Base-by-base conservation (phyloP, 2,797 vertebrate genomes). In the Pangasius krempfi region DNA sequence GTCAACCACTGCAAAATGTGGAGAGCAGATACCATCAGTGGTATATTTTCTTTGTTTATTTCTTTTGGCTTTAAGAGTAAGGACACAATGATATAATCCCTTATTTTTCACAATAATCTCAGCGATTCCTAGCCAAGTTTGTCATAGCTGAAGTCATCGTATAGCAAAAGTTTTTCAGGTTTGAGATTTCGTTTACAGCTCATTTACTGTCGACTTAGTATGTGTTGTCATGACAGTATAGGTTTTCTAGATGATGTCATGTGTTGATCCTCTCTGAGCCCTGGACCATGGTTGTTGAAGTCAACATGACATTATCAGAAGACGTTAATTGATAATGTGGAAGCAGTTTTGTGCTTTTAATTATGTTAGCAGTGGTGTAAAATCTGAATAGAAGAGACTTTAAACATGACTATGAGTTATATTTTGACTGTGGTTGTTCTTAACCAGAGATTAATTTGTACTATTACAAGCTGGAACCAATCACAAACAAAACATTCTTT, bases 221-320 rank as follows among this genome's bases (percentile, higher is more conserved):
- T 75, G 58, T 52, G 72, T 84, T 85, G 82, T 88, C 87, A 85
- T 85, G 73, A 62, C 60, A 62, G 82, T n/a, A 8, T 47, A 56
- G 56, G 30, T 37, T 83, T 76, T 66, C 58, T 84, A 20, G 8
- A n/a, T 84, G 56, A 58, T 37, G 68, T 30, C 16, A 44, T 33
- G 5, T 62, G 9, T 20, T 88, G 72, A 86, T 62, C 7, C 22
- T 75, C 30, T 25, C 22, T 84, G 40, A 87, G 37, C 78, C 5
- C 14, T 22, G 5, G 44, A 50, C 2, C 50, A 14, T 70, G 20
- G 1, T n/a, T 87, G 20, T 80, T 37, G 58, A 68, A 66, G 1
- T 80, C 14, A 30, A 52, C 56, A 86, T 52, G n/a, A 52, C 12
- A 27, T 27, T 64, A 27, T 30, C 50, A 80, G n/a, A 56, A 56